A percentile compares a stretch with the other conserved stretches of the same genome.
phyloP scores from a whole-genome alignment of 2,113 vertebrate genomes.

The Baryphthengus martii region DNA sequence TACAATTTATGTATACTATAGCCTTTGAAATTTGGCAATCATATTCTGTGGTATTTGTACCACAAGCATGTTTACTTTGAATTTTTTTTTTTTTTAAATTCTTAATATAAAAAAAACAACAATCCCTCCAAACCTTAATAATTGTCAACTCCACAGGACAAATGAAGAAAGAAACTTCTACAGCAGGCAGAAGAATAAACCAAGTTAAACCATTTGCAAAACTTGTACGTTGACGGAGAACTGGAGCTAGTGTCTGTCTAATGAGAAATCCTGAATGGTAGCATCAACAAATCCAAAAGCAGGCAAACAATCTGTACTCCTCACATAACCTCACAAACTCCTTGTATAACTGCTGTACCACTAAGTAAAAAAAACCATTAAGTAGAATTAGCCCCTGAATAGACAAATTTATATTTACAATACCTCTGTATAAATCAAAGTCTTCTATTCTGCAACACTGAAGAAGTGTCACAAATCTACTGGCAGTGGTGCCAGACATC shows the following conservation, averaged over 20 bases:
- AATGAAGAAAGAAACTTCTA: not conserved
- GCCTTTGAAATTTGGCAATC: slow-evolving; percentile 41
- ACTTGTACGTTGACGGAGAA: not conserved
- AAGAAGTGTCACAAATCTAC: not conserved
- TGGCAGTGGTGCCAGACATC: no score
- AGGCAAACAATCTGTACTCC: not conserved
- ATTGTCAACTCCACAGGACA: not conserved
- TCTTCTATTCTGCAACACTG: not conserved
- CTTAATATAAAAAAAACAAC: not conserved
- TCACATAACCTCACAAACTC: not conserved
- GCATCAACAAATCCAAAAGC: not conserved
- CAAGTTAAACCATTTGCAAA: not conserved
- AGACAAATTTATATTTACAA: not conserved
- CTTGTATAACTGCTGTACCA: not conserved
- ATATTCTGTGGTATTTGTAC: not conserved
- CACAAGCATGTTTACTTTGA: slow-evolving; percentile 16
- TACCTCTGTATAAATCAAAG: not conserved
- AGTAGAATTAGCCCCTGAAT: not conserved
- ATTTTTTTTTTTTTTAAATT: not conserved
- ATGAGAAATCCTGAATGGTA: not conserved
- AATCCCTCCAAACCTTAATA: not conserved
- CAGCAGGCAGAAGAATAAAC: not conserved
- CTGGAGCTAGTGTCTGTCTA: not conserved
- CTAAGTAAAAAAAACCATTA: not conserved
- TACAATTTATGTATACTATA: slow-evolving; percentile 24